Evolutionary conservation across 53 echinoderm and acorn worm genomes (phyloP).

Genomic region (Patiria pectinifera): DNA sequence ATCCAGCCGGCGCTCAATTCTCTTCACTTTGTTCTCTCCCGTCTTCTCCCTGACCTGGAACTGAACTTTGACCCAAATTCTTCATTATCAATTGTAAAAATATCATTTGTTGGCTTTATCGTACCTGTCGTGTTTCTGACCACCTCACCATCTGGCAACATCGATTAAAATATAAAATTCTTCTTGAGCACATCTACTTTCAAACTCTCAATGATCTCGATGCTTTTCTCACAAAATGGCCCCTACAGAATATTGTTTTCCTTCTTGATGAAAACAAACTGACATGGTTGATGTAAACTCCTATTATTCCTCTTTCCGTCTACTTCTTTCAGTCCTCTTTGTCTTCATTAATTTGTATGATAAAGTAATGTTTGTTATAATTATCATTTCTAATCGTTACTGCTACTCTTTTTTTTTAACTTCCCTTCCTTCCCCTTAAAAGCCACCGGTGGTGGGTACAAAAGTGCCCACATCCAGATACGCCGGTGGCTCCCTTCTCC

Average conservation of each 20-base stretch:
- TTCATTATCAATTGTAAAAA: constrained; percentile 36
- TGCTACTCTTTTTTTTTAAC: no score
- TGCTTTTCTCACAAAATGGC: neutral
- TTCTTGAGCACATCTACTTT: constrained; percentile 1
- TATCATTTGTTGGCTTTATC: constrained; percentile 28
- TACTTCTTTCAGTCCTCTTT: no score
- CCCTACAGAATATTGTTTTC: neutral
- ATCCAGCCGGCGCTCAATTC: neutral
- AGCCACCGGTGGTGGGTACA: no score
- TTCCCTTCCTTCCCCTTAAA: no score
- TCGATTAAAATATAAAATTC: neutral
- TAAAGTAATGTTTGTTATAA: no score
- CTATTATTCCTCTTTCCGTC: no score
- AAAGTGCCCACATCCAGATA: no score
- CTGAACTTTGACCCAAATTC: constrained; percentile 25
- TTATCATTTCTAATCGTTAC: no score
- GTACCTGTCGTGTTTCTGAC: neutral
- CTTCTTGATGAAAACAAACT: neutral
- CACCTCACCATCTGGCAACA: neutral
- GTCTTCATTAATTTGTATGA: no score
- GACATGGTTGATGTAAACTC: neutral
- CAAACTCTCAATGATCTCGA: neutral
- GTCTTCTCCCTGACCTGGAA: constrained; percentile 5
- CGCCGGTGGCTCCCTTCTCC: constrained; percentile 27
- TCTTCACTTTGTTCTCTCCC: neutral